Conservation (phyloP, 2,797 vertebrate species). For the Sorex maritimensis region DNA sequence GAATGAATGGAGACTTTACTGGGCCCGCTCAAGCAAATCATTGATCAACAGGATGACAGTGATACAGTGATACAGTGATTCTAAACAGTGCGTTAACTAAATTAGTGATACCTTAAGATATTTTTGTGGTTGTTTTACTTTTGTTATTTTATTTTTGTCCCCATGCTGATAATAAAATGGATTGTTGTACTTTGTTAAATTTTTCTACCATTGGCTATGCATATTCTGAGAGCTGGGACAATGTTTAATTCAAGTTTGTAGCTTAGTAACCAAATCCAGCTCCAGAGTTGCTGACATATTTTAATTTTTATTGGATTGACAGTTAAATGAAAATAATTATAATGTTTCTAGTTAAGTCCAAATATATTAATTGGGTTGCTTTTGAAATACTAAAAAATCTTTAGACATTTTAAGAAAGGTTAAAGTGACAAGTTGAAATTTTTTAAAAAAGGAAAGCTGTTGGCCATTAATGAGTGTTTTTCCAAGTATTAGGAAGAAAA, state of each 20-base stretch:
- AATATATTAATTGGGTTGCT: background rate
- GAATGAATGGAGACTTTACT: no score
- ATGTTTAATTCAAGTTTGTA: background rate
- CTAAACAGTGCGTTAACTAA: slow-evolving; percentile 35
- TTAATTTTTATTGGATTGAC: background rate
- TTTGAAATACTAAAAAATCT: background rate
- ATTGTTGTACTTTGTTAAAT: background rate
- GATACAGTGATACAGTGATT: background rate
- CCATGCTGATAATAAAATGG: background rate
- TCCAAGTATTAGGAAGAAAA: slow-evolving; percentile 5
- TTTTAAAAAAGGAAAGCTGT: background rate
- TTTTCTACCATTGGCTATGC: background rate
- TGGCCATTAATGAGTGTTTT: background rate
- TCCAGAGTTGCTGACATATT: background rate
- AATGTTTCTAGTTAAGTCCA: slow-evolving; percentile 2
- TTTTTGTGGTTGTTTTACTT: slow-evolving; percentile 15
- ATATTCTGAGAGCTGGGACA: background rate
- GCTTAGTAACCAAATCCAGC: background rate
- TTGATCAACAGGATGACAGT: no score
- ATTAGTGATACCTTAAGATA: background rate
- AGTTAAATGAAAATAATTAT: slow-evolving; percentile 41
- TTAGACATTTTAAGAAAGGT: slow-evolving; percentile 20
- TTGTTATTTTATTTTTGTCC: slow-evolving; percentile 7
- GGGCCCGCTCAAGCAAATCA: no score
- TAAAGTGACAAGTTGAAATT: background rate